Percentiles rank a stretch among this genome's conserved stretches.
Evolutionary conservation across 2,888 invertebrate species (phyloP).

Genomic region (Candidula unifasciata): DNA sequence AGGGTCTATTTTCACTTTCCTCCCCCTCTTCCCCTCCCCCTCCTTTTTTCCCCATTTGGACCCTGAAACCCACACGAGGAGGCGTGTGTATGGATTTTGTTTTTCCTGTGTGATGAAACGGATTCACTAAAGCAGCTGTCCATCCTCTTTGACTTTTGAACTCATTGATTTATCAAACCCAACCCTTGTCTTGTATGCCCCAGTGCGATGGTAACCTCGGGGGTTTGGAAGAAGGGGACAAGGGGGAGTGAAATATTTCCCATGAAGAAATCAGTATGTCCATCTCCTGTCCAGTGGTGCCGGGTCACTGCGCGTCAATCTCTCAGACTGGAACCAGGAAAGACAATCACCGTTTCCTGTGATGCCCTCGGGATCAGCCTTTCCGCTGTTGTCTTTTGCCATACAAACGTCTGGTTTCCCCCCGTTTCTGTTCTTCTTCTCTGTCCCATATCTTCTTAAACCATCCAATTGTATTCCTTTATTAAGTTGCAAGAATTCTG

Average conservation of each 20-base stretch:
- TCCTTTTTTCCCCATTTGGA: too few species aligned
- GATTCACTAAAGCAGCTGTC: background rate
- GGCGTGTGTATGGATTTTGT: too few species aligned
- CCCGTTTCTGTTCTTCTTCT: slow-evolving; percentile 10
- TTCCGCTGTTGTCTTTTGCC: background rate
- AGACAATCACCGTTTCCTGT: background rate
- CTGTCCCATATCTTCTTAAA: background rate
- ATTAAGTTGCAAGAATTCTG: too few species aligned
- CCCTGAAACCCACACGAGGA: too few species aligned
- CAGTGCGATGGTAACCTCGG: too few species aligned
- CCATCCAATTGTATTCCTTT: background rate
- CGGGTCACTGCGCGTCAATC: background rate
- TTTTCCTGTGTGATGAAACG: background rate
- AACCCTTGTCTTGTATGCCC: too few species aligned
- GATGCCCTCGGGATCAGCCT: background rate
- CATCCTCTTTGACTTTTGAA: background rate
- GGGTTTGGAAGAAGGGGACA: too few species aligned
- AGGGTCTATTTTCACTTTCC: too few species aligned
- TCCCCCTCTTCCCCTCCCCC: too few species aligned
- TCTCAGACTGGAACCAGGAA: background rate
- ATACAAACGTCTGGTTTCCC: background rate
- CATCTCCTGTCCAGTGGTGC: background rate
- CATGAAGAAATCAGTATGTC: background rate
- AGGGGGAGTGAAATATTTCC: too few species aligned
- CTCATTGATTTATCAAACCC: background rate